These are phyloP conservation scores for Pelecanus crispus DNA, from an alignment of 2,113 vertebrate species.

Conservation along the genomic window DNA sequence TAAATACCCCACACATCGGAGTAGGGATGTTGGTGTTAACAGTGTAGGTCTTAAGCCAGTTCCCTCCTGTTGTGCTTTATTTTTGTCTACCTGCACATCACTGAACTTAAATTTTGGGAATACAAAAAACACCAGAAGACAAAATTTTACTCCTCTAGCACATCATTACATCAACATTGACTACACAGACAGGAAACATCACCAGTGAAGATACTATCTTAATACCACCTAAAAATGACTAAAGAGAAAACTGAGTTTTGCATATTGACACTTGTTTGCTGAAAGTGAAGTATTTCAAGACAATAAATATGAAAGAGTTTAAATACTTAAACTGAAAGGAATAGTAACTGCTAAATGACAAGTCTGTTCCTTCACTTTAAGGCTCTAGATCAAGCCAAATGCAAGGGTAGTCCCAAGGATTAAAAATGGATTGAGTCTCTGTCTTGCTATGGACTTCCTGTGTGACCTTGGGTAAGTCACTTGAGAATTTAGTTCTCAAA, in stretches of 20 bases:
- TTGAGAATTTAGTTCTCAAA: constrained; percentile 50
- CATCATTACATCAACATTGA: not conserved
- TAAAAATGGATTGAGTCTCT: constrained; percentile 34
- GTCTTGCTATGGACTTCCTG: constrained; percentile 30
- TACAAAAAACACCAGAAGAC: not conserved
- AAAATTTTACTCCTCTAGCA: not conserved
- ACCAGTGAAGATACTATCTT: not conserved
- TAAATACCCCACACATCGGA: not conserved
- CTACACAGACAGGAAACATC: not conserved
- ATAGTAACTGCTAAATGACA: not conserved
- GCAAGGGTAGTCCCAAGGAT: not conserved
- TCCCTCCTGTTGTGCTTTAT: not conserved
- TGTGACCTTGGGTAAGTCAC: constrained; percentile 39
- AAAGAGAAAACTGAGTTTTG: not conserved
- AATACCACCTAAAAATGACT: not conserved
- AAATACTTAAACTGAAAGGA: not conserved
- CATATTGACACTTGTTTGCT: not conserved
- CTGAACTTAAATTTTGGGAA: not conserved
- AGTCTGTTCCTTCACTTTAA: constrained; percentile 2
- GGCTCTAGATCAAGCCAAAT: not conserved
- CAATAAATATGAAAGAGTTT: not conserved
- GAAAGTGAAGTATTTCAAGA: not conserved
- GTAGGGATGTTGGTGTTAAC: not conserved
- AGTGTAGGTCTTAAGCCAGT: not conserved
- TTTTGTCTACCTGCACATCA: not conserved